Evolutionary conservation across 2,113 vertebrate species (phyloP), one percentile per base, ranked within the genome.

Genomic region (Balaeniceps rex): DNA sequence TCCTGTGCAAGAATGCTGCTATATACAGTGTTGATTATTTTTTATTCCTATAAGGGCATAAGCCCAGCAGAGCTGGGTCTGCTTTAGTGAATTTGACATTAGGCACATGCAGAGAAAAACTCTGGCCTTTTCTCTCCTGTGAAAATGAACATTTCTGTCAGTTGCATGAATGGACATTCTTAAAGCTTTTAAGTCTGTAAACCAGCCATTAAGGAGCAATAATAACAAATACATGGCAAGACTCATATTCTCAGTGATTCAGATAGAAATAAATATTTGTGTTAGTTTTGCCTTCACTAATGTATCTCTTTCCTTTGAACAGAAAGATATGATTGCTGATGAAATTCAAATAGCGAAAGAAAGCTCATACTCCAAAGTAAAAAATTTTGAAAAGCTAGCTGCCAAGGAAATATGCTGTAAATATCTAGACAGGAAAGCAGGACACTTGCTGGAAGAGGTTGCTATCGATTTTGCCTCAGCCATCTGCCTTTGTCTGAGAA

Each of bases 271-370:
- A n/a, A 60, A 55, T 40, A 40, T 38, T 12, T 72, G 12, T 54
- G 51, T 72, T 86, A 46, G 46, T 85, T 71, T 60, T 82, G n/a
- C 70, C 63, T 68, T 91, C 74, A 10, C 47, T 88, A 54, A 10
- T 10, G 10, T 17, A 16, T 61, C 55, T 87, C 28, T 88, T 85
- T 82, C 57, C 70, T 79, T 89, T 75, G 29, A 94, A 72, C 95
- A 98, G 98, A 99, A 98, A 90, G 98, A 99, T 79, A 49, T 98
- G 70, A 97, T 99, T 90, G 96, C 98, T 2, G 90, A 93, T 2
- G 98, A 98, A 88, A 97, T 98, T 36, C 96, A 98, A 18, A 36
- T 17, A 46, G 97, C 82, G 2, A 97, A 89, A 77, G 28, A 93
- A 78, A 92, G 54, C 1, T 92, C 66, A 9, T 29, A 23, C n/a